Evolutionary conservation across 2,113 vertebrate genomes (phyloP).

Genomic region (Garra rufa): DNA sequence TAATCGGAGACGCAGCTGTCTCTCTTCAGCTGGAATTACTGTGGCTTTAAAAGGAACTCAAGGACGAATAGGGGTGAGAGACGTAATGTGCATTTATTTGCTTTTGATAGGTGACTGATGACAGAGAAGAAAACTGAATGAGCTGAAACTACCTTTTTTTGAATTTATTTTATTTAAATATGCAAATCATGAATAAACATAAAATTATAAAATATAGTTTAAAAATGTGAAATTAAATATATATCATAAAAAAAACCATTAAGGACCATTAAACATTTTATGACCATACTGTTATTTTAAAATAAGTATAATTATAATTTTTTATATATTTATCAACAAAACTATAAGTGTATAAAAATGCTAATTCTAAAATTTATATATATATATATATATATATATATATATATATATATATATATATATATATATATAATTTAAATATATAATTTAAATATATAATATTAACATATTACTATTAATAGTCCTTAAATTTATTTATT

Average conservation of each 20-base stretch:
- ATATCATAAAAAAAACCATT: not conserved
- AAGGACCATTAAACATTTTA: not conserved
- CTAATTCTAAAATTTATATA: no score
- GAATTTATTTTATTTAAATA: not conserved
- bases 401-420: no score
- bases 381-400: no score
- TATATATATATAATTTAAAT: no score
- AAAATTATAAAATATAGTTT: not conserved
- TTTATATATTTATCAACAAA: no score
- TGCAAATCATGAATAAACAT: not conserved
- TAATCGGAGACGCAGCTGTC: constrained; percentile 2
- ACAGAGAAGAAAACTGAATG: not conserved
- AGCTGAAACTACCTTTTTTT: not conserved
- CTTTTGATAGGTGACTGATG: constrained; percentile 11
- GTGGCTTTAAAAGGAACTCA: constrained; percentile 4
- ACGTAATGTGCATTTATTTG: constrained; percentile 4
- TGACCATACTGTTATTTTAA: not conserved
- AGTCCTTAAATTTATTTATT: no score
- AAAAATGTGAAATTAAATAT: no score
- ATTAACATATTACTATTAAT: no score
- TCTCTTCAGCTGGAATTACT: not conserved
- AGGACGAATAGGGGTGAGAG: not conserved
- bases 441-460: no score
- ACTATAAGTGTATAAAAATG: no score
- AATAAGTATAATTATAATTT: no score